phyloP scores from a whole-genome alignment of 2,888 invertebrate genomes.

The Eurois occulta region DNA sequence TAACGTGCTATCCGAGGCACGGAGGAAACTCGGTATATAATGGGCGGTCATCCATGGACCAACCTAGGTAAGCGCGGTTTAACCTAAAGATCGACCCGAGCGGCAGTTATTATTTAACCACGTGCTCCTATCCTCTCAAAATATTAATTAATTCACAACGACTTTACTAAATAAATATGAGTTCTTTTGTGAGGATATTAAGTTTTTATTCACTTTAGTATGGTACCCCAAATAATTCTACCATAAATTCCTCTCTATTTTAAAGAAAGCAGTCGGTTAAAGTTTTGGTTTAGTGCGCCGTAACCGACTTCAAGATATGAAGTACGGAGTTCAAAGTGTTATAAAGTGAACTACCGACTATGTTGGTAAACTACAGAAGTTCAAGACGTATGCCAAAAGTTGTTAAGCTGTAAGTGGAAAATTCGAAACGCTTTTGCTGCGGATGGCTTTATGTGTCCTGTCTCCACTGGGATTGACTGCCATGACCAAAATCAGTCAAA shows the following conservation, averaged over 20 bases:
- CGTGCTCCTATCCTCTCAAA: no score
- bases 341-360: background rate
- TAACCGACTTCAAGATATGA: conserved; percentile 20
- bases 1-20: no score
- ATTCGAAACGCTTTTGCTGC: background rate
- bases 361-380: conserved; percentile 18
- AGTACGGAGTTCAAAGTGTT: conserved; percentile 24
- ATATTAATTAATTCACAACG: no score
- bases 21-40: no score
- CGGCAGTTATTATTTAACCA: no score
- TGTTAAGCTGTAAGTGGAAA: background rate
- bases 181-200: no score
- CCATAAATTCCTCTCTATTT: background rate
- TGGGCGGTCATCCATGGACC: no score
- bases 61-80: no score
- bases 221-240: background rate
- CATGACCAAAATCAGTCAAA: no score
- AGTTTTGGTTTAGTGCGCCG: background rate
- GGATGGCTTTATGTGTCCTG: background rate
- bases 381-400: background rate
- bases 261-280: background rate
- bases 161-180: no score
- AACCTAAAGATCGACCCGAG: no score
- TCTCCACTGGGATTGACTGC: background rate
- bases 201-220: no score